phyloP scores from a whole-genome alignment of 2,797 vertebrate genomes.

The Enteromius fasciolatus region DNA sequence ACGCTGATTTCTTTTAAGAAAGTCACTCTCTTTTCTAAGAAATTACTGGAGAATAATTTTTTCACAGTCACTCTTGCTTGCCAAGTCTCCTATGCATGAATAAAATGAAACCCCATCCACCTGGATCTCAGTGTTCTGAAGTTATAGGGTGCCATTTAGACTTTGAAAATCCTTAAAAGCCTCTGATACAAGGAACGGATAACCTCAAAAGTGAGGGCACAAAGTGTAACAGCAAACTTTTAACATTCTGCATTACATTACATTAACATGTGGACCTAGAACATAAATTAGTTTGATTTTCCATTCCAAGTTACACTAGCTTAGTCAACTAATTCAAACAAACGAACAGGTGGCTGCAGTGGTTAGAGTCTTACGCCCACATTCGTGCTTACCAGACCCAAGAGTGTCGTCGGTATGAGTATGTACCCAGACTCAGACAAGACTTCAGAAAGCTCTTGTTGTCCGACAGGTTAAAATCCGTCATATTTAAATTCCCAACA shows the following conservation, averaged over 20 bases:
- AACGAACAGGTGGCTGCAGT: neutral
- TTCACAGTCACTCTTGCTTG: conserved; percentile 23
- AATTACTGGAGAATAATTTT: neutral
- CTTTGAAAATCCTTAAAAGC: conserved; percentile 20
- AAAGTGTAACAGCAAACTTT: neutral
- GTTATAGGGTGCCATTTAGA: neutral
- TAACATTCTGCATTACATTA: too few relatives aligned
- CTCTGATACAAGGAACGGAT: neutral
- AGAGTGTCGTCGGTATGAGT: conserved; percentile 61
- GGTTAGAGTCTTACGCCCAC: conserved; percentile 8
- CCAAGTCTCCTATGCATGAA: conserved; percentile 35
- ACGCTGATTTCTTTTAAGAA: neutral
- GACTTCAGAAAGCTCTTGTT: conserved; percentile 37
- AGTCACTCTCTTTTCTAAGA: neutral
- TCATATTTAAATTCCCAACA: conserved; percentile 40
- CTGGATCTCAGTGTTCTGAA: neutral
- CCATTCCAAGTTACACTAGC: neutral
- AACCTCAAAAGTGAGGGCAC: neutral
- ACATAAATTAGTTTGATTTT: neutral
- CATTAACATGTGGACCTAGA: too few relatives aligned
- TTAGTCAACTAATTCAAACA: neutral
- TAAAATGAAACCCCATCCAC: conserved; percentile 28
- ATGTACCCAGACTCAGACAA: conserved; percentile 44
- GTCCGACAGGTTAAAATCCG: conserved; percentile 48
- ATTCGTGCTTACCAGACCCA: conserved; percentile 61